Base-by-base conservation (phyloP, 2,888 invertebrate species). In the Bembecia ichneumoniformis region DNA sequence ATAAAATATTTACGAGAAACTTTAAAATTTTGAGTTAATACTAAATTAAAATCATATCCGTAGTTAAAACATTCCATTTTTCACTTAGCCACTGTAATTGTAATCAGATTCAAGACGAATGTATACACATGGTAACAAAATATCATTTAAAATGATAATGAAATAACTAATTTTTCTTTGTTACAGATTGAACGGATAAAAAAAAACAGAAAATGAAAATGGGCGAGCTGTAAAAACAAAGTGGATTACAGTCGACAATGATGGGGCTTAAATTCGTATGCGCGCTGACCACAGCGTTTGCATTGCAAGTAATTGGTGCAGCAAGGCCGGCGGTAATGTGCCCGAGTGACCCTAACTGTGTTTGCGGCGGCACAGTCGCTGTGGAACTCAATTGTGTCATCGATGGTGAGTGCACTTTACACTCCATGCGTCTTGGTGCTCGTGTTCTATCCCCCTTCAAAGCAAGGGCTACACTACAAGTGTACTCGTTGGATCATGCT, bases 371-470 rank as follows among this genome's bases (percentile, higher is more conserved):
- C 66, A 77, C 81, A 64, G 68, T 84, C 62, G 74, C 82, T 49
- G 64, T 83, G 55, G 86, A 86, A 77, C 76, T 86, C 68, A 75
- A 82, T 77, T 87, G 86, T 70, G 78, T 81, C 69, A 78, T 86
- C 66, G 82, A 82, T 63, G 86, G 86, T 84, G 68, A 83, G 84
- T 79, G 68, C 74, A 68, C 70, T 77, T 64, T 40, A 14, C 13
- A n/a, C n/a, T 40, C 14, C 13, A 40, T 14, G 40, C 7, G 40
- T 40, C 14, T 14, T 40, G 14, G 14, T 40, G 40, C n/a, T 40
- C 14, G n/a, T 40, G 40, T 40, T 40, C 13, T 40, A 40, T n/a
- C 14, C 40, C 40, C 7, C 28, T 28, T 28, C 28, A 28, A 28
- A 28, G 28, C 28, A 28, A 28, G 28, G 28, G 2, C 28, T 28